Evolutionary conservation across 2,113 vertebrate genomes (phyloP), one percentile per base, ranked within the genome.

Genomic region (Ailurus styani): DNA sequence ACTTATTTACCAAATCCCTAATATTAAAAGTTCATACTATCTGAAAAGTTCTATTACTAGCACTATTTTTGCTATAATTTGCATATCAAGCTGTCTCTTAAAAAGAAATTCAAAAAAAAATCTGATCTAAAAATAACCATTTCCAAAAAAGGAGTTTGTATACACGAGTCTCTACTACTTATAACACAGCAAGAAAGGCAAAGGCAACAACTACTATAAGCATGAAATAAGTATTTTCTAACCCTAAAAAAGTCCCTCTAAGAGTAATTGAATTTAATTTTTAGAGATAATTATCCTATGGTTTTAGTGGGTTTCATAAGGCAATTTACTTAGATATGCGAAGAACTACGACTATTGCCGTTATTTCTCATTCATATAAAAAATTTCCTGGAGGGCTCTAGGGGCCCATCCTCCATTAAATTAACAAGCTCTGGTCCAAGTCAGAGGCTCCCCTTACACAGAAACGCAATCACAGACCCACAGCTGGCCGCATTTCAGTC

Each of bases 211-310:
- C 77, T 54, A 54, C 15, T 54, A 1, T 50, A 31, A 47, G 3
- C 8, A 47, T 25, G 29, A 92, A 77, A 29, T 40, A 37, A 62
- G 57, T 3, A 23, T 86, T 64, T 88, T 20, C 34, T 47, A 85
- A 14, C 40, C 93, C 81, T 45, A 34, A 95, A 87, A 25, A 81
- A 55, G 29, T 92, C n/a, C 27, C 5, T 93, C 40, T 54, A 90
- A 57, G 52, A 78, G 70, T 72, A 88, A 57, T 17, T 62, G 34
- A 60, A 40, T 89, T 97, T 79, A 93, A 88, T 50, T 87, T 97
- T 97, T 27, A 87, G n/a, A 98, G 87, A 92, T 62, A 93, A 86
- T 90, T 85, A 89, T 81, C n/a, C 29, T 68, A 54, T 62, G 52
- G 7, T 89, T 75, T 91, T 54, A 78, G 31, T 94, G 29, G 12